Base-by-base conservation (phyloP, 2,797 vertebrate species). In the Chromis chromis region DNA sequence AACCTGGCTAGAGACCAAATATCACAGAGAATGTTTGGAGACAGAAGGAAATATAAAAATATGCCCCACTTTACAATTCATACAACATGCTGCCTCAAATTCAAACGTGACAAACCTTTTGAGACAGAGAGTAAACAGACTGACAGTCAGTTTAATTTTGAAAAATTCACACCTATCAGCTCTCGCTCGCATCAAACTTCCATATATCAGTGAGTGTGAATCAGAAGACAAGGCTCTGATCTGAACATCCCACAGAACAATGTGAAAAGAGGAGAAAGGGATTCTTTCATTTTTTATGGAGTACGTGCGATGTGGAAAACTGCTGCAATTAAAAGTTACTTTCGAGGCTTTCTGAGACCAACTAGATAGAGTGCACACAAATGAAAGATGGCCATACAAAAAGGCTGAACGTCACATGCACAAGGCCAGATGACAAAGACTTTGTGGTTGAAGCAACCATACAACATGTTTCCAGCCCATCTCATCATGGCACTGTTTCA, bases 151-250 rank as follows among this genome's bases (percentile, higher is more conserved):
- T 36, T 39, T 65, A 49, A 77, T 69, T 80, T 24, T 19, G 13
- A 73, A 75, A 59, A 68, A 76, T 58, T 67, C 52, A 70, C 52
- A 65, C 64, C 36, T 50, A 67, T 81, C 75, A 70, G 46, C 54
- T 54, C 16, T 48, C 54, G 11, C 40, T 52, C 42, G 24, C 24
- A 42, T 85, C 48, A 79, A 82, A 65, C 60, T 9, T 44, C 42
- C 1, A 40, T 42, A 67, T 42, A 56, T 69, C 42, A 74, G 42
- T 25, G 48, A 78, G 36, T 16, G 54, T 17, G 21, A 72, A 63
- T 55, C 28, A 63, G 63, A 68, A 67, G 22, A 14, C 33, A 76
- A 74, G 50, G 13, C 48, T 72, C 46, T 68, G 65, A 85, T 85
- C 46, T 50, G 17, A 52, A 72, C 36, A 27, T 67, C n/a, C 19